Base-by-base conservation (phyloP, 1,140 invertebrate species). In the Adelges cooleyi region DNA sequence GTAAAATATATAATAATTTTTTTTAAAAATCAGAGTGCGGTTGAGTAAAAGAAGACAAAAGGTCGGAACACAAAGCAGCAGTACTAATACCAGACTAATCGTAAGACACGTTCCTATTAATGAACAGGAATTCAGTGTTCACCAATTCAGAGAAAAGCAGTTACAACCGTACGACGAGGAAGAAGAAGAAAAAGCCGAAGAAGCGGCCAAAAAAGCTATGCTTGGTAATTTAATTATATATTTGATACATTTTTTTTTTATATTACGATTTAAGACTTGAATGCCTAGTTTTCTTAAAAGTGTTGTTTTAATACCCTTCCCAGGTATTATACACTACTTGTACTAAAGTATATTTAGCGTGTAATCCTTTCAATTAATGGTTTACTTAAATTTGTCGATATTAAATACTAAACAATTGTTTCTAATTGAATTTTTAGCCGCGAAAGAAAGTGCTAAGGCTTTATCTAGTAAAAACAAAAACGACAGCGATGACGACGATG, bases 61-160 rank as follows among this genome's bases (percentile, higher is more conserved):
- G 76, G 77, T 78, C 72, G 88, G 77, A 67, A 81, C 76, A 29
- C 79, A 71, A 79, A 79, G 82, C 67, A 86, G 89, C 49, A 89
- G 91, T 68, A 92, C 90, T 90, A 52, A 52, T 44, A 66, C 90
- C 0, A 78, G 88, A 65, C 77, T 96, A 2, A 83, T 96, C 66
- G 92, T 98, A 0, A 87, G 89, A 66, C 94, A 98, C 75, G 79
- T 92, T 51, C 84, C 89, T 5, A 78, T 97, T n/a, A 89, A 89
- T 72, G 86, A 86, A 0, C 78, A 80, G 62, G 94, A 98, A 75
- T 86, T 90, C 71, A 82, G 85, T 68, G 89, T 92, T 80, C 89
- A 96, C 73, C 77, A 91, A 33, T 84, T 86, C 56, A 77, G 93
- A 62, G 86, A 95, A 75, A 86, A 84, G 70, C 89, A 94, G 74